Percentiles rank a stretch among this genome's conserved stretches.
These are phyloP conservation scores for Neodiprion pinetum DNA, from an alignment of 1,140 invertebrate genomes.

Conservation along the genomic window DNA sequence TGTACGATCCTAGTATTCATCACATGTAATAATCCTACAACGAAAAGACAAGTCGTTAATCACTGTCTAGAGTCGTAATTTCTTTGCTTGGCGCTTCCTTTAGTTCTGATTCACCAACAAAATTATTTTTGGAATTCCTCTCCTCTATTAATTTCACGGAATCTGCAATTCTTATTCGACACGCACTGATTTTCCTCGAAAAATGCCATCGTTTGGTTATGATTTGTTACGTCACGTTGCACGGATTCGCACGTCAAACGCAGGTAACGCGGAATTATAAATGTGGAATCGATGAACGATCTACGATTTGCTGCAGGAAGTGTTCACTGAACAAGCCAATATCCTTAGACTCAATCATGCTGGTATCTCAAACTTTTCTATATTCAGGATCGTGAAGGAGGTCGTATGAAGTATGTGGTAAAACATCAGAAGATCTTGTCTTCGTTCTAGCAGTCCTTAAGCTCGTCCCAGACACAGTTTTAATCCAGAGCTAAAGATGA, in stretches of 20 bases:
- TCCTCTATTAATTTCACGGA: conserved; percentile 56
- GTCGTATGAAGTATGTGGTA: conserved; percentile 80
- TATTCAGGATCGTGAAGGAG: conserved; percentile 90
- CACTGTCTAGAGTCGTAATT: conserved; percentile 52
- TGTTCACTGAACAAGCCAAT: conserved; percentile 71
- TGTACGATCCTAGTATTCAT: no score
- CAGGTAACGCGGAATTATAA: no score
- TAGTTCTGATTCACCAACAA: conserved; percentile 56
- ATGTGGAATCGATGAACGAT: no score
- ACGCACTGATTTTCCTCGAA: conserved; percentile 79
- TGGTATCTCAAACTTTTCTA: conserved; percentile 86
- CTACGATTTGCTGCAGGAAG: no score
- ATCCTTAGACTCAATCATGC: conserved; percentile 85
- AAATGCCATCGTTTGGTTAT: conserved; percentile 66
- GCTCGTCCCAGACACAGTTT: conserved; percentile 65
- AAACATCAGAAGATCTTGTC: conserved; percentile 77
- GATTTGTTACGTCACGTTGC: no score
- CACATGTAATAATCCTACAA: not conserved
- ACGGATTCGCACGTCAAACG: no score
- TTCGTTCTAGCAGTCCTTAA: conserved; percentile 78
- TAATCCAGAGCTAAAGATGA: conserved; percentile 81
- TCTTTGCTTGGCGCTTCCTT: conserved; percentile 48
- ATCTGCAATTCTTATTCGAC: conserved; percentile 72
- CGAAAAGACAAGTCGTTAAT: conserved; percentile 41
- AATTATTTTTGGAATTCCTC: conserved; percentile 50